A percentile compares a stretch with the other conserved stretches of the same genome.
These are phyloP conservation scores for Mus musculus DNA, from an alignment of 2,113 vertebrate species.

Conservation along the genomic window DNA sequence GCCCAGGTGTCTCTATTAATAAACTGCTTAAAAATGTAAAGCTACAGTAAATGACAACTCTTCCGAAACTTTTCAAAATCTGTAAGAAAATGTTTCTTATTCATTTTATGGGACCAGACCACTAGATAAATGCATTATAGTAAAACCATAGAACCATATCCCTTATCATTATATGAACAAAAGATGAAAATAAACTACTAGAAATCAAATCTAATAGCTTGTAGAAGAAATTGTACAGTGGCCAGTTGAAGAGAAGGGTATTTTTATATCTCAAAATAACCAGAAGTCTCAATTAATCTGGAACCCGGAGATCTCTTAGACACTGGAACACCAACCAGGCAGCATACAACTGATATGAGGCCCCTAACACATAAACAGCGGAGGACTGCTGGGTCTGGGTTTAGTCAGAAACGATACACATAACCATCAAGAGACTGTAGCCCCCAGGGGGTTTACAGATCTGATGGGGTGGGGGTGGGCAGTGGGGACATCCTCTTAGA, in stretches of 20 bases:
- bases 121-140: neutral
- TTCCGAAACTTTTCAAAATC: neutral
- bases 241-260: neutral
- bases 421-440: no score
- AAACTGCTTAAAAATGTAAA: neutral
- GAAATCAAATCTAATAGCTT: neutral
- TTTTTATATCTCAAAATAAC: neutral
- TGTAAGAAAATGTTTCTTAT: neutral
- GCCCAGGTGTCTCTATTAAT: neutral
- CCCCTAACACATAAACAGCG: no score
- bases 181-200: neutral
- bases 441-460: no score
- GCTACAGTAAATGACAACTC: neutral
- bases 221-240: neutral
- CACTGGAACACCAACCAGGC: no score
- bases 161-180: neutral
- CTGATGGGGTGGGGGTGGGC: no score
- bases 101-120: neutral
- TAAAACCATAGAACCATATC: neutral
- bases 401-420: no score
- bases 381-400: no score
- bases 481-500: no score
- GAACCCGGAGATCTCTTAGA: no score
- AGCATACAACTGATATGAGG: no score
- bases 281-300: no score